These are phyloP conservation scores for Malacoctenus gilli DNA, from an alignment of 2,797 vertebrate species.

Conservation along the genomic window DNA sequence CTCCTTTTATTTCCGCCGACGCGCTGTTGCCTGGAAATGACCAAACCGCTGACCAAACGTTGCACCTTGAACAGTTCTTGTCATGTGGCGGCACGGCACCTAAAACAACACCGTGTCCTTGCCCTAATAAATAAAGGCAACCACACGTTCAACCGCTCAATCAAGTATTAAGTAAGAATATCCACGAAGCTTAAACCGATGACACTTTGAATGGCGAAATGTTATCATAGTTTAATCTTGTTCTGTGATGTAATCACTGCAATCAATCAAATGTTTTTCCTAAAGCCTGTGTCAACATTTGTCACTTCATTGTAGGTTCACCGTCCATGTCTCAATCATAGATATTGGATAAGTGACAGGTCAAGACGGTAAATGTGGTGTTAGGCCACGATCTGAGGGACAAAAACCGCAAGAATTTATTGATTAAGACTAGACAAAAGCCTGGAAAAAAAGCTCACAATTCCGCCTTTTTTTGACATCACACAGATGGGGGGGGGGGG, in stretches of 20 bases:
- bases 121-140: not conserved
- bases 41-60: not conserved
- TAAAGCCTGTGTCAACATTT: slow-evolving; percentile 2
- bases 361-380: not conserved
- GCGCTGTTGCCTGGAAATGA: no score
- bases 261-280: not conserved
- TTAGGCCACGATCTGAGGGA: not conserved
- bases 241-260: no score
- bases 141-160: not conserved
- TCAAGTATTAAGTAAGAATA: not conserved
- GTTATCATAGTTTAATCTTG: not conserved
- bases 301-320: not conserved
- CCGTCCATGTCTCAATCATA: not conserved
- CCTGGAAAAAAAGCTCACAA: not conserved
- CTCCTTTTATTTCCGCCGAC: no score
- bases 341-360: not conserved
- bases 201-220: not conserved
- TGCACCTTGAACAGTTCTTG: not conserved
- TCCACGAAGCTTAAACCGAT: not conserved
- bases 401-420: not conserved
- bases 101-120: not conserved
- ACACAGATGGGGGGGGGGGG: no score
- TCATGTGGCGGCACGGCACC: not conserved
- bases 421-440: not conserved
- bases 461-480: no score